Evolutionary conservation across 2,888 invertebrate species (phyloP), one percentile per base, ranked within the genome.

Genomic region (Sylvicola cinctus): DNA sequence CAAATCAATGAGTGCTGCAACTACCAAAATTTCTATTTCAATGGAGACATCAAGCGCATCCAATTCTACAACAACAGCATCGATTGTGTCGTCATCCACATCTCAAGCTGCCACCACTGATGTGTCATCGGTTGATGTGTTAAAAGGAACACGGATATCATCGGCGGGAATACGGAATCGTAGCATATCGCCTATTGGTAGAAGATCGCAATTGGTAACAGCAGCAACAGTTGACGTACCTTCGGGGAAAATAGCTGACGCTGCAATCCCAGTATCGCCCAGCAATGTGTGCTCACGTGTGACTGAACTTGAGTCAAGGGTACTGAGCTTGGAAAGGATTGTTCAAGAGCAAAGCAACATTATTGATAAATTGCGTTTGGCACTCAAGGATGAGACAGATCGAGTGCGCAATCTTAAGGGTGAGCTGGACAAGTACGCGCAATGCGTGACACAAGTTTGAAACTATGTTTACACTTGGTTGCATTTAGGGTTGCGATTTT

Each of bases 401-500:
- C 67, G 68, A 49, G 63, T 77, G 27, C 62, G 64, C 43, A 55
- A 68, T 38, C 50, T 79, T 41, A 73, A 77, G 44, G 60, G 62
- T 29, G 70, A 75, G 51, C 53, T 77, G 36, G 74, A 75, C 43
- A 77, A 74, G 52, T 61, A 77, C 39, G 68, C 70, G 41, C 70
- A 72, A 44, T 71, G 72, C 48, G 72, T 74, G 46, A 73, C 74
- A 49, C 74, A 74, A 55, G 76, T 76, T 54, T 75, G 66, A 54
- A n/a, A n/a, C n/a, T n/a, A n/a, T n/a, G n/a, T n/a, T n/a, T n/a
- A n/a, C n/a, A n/a, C n/a, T n/a, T n/a, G n/a, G n/a, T n/a, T n/a
- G n/a, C 23, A 34, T n/a, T n/a, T n/a, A n/a, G n/a, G n/a, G n/a
- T n/a, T n/a, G n/a, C n/a, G n/a, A n/a, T n/a, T n/a, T n/a, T n/a